Conservation (phyloP, 23 tunicate species). For the Ascidia mentula region DNA sequence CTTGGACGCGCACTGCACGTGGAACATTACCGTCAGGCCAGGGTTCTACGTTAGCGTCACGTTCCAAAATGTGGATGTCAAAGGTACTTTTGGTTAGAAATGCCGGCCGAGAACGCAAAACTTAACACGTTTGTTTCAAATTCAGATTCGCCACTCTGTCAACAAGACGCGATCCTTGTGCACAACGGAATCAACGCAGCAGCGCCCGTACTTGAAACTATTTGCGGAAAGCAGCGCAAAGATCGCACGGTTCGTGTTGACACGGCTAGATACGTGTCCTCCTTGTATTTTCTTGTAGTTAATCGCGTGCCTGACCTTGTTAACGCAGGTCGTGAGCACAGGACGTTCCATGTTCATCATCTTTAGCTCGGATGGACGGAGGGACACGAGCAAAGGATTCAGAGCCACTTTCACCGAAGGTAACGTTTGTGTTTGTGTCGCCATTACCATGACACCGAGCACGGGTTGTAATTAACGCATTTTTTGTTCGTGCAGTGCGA, state of each 20-base stretch:
- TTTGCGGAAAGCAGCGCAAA: slow-evolving; percentile 71
- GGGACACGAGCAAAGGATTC: slow-evolving; percentile 50
- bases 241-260: slow-evolving; percentile 35
- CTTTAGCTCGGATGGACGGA: slow-evolving; percentile 55
- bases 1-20: slow-evolving; percentile 85
- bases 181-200: slow-evolving; percentile 87
- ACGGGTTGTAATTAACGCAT: background rate
- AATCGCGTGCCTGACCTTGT: background rate
- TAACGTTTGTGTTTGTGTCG: background rate
- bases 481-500: background rate
- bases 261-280: background rate
- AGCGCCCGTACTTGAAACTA: slow-evolving; percentile 54
- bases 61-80: slow-evolving; percentile 55
- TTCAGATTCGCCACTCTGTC: slow-evolving; percentile 74
- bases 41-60: slow-evolving; percentile 62
- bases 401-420: slow-evolving; percentile 68
- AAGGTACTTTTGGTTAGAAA: slow-evolving; percentile 31
- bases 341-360: slow-evolving; percentile 66
- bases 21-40: slow-evolving; percentile 80
- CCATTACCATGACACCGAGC: too few species aligned
- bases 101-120: background rate
- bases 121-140: background rate
- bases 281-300: background rate
- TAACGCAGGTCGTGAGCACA: slow-evolving; percentile 52
- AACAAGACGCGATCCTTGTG: slow-evolving; percentile 85